These are phyloP conservation scores for Cephus spinipes DNA, from an alignment of 2,888 invertebrate genomes.

Conservation along the genomic window DNA sequence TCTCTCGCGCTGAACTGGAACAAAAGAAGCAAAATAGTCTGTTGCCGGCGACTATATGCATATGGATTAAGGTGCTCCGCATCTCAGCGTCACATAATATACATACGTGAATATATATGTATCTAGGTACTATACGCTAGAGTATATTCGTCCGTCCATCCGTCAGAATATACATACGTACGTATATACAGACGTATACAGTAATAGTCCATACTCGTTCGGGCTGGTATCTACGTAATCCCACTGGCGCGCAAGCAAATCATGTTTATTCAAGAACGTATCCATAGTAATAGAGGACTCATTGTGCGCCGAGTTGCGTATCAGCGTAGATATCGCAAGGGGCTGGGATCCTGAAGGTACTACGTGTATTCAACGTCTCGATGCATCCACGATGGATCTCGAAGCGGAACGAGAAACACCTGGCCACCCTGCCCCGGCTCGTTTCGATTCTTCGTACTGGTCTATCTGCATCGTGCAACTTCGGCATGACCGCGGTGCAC, in stretches of 20 bases:
- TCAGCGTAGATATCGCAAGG: conserved; percentile 24
- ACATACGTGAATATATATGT: neutral
- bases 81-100: conserved; percentile 20
- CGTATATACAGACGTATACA: neutral
- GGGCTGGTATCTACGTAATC: conserved; percentile 32
- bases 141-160: neutral
- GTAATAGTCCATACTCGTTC: neutral
- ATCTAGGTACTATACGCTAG: neutral
- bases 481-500: neutral
- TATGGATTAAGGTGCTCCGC: conserved; percentile 41
- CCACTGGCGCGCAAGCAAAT: conserved; percentile 37
- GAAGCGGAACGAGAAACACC: conserved; percentile 3
- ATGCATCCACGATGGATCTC: conserved; percentile 1
- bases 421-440: neutral
- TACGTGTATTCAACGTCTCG: conserved; percentile 35
- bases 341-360: conserved; percentile 20
- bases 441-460: neutral
- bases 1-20: conserved; percentile 14
- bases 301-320: conserved; percentile 18
- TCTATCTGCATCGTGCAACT: neutral
- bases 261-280: conserved; percentile 50
- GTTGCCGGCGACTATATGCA: conserved; percentile 32
- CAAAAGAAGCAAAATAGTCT: conserved; percentile 37
- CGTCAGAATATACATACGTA: neutral
- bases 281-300: conserved; percentile 39